Evolutionary conservation across 1,140 invertebrate species (phyloP), one percentile per base, ranked within the genome.

Genomic region (Cydia splendana): DNA sequence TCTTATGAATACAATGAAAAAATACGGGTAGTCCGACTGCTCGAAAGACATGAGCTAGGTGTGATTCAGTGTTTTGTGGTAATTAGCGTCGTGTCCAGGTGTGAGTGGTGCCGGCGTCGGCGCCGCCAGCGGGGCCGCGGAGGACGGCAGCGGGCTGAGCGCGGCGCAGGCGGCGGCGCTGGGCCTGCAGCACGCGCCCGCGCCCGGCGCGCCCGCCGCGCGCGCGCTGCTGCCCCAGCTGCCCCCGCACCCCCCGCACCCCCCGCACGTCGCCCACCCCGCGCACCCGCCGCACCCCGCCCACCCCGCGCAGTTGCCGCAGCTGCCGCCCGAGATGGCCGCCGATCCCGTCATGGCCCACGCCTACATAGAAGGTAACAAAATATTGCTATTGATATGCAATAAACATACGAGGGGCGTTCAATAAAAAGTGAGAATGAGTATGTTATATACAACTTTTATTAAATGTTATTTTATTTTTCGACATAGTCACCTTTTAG

Each of bases 141-240:
- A 91, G 84, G 87, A 89, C 78, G 81, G 82, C 80, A 79, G 80
- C 83, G 85, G 90, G 80, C 79, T 92, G 81, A 88, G 85, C 84
- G 81, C 91, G 65, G 88, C 87, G 74, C 90, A 93, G 76, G 90
- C 93, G 76, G 88, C 91, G 74, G 88, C 89, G 69, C 82, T 92
- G 67, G 90, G 87, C 28, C 86, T 91, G 84, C 80, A 78, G 81
- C 90, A 85, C 83, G 90, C 84, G 84, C 88, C 84, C 78, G 92
- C 86, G 87, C 93, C 89, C 79, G 91, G 87, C 83, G 87, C 80
- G 76, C 87, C 79, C 77, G 85, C 81, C 79, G 80, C 83, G 76
- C 84, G 85, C 45, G 84, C 84, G 75, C 78, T 88, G 74, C 81
- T 87, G 65, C 86, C 87, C n/a, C n/a, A n/a, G 81, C 80, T 74